Conservation (phyloP, 2,888 invertebrate species). For the Coelinius sp. region DNA sequence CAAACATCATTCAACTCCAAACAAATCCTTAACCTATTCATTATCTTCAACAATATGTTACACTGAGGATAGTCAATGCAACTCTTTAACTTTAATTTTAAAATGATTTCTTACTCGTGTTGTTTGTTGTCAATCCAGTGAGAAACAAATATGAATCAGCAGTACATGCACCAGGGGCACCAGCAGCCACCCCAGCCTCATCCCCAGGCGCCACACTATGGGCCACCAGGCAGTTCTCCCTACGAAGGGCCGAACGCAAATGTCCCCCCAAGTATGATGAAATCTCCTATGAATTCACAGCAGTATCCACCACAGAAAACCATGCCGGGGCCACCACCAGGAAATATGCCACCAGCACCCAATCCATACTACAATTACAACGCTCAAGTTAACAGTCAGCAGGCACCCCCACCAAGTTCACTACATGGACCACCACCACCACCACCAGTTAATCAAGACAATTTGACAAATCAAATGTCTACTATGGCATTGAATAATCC, state of each 20-base stretch:
- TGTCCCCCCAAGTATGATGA: slow-evolving; percentile 52
- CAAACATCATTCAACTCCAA: neutral
- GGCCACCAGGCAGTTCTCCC: slow-evolving; percentile 40
- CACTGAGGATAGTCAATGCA: neutral
- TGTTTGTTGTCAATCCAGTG: slow-evolving; percentile 45
- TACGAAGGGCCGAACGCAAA: slow-evolving; percentile 58
- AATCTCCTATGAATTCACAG: slow-evolving; percentile 40
- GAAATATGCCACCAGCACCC: slow-evolving; percentile 54
- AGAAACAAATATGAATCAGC: slow-evolving; percentile 72
- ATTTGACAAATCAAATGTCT: slow-evolving; percentile 61
- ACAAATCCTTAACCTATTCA: slow-evolving; percentile 12
- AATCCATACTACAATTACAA: slow-evolving; percentile 58
- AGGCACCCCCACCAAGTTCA: slow-evolving; percentile 52
- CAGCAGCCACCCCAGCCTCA: slow-evolving; percentile 48
- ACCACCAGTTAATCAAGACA: slow-evolving; percentile 53
- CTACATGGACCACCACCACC: slow-evolving; percentile 51
- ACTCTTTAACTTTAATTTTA: neutral
- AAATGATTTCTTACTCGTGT: slow-evolving; percentile 1
- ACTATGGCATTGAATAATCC: slow-evolving; percentile 56
- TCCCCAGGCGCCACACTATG: slow-evolving; percentile 39
- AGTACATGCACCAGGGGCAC: slow-evolving; percentile 68
- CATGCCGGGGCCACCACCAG: slow-evolving; percentile 53
- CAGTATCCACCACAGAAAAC: slow-evolving; percentile 53
- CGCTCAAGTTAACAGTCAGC: slow-evolving; percentile 50
- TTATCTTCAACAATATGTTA: slow-evolving; percentile 42